Evolutionary conservation across 2,888 invertebrate species (phyloP), one percentile per base, ranked within the genome.

Genomic region (Spialia ferax): DNA sequence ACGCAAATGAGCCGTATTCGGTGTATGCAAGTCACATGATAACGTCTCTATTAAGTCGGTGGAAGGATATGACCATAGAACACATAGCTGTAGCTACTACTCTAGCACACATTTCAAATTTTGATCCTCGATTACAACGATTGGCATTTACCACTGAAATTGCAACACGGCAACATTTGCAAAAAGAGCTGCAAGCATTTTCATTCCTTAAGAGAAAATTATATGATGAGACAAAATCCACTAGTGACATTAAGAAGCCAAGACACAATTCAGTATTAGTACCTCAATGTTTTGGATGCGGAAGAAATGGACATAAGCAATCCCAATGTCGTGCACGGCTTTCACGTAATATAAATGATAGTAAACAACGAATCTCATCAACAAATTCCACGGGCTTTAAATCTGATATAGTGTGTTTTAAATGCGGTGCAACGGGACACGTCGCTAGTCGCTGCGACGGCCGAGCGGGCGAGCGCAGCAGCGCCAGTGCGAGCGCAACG

Each of bases 221-320:
- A n/a, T n/a, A n/a, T n/a, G n/a, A n/a, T n/a, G n/a, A n/a, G n/a
- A n/a, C n/a, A n/a, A n/a, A n/a, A n/a, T n/a, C n/a, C n/a, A 1
- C 26, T n/a, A 15, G 42, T 5, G 61, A 68, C 7, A 7, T 2
- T 18, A 68, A 69, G 22, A 67, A n/a, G n/a, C n/a, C n/a, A n/a
- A n/a, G n/a, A n/a, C n/a, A n/a, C n/a, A n/a, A n/a, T n/a, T n/a
- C n/a, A n/a, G n/a, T n/a, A n/a, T n/a, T n/a, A n/a, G n/a, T n/a
- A n/a, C n/a, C n/a, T n/a, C n/a, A 68, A 23, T 74, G 72, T 55
- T 73, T 60, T 20, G 62, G 62, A 13, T 74, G 73, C 57, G 71
- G 70, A 3, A 70, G 62, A 59, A 29, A 29, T 0, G 72, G 71
- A n/a, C 73, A 72, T 48, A 71, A 66, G 66, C 60, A 38, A 56